Conservation (phyloP, 2,113 vertebrate species). For the Oophaga pumilio region DNA sequence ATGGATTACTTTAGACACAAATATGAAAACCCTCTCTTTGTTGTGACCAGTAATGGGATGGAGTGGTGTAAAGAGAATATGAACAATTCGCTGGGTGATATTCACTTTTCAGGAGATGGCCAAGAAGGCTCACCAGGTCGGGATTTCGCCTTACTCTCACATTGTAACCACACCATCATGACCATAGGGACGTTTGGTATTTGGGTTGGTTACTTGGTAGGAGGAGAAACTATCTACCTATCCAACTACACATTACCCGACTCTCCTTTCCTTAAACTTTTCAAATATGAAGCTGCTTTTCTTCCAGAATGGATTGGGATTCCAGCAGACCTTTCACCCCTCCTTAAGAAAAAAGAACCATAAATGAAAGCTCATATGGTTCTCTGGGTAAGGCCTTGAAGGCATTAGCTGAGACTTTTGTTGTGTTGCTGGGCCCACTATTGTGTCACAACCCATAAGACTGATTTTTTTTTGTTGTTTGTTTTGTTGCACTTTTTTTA, state of each 20-base stretch:
- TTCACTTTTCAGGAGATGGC: constrained; percentile 53
- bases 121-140: constrained; percentile 35
- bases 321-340: constrained; percentile 60
- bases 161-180: constrained; percentile 54
- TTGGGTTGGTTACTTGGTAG: constrained; percentile 48
- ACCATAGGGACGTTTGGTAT: constrained; percentile 49
- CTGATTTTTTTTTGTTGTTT: too few species aligned
- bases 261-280: constrained; percentile 66
- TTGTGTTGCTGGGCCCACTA: neutral
- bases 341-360: constrained; percentile 7
- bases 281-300: constrained; percentile 65
- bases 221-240: constrained; percentile 61
- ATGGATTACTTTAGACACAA: constrained; percentile 53
- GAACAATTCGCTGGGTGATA: constrained; percentile 18
- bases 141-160: constrained; percentile 40
- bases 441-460: neutral
- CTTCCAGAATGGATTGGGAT: constrained; percentile 70
- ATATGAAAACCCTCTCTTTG: constrained; percentile 50
- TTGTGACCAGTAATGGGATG: constrained; percentile 56
- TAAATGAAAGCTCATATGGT: neutral
- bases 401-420: neutral
- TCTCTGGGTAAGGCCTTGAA: neutral
- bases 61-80: constrained; percentile 56
- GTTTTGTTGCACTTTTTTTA: too few species aligned
- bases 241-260: constrained; percentile 68